Conservation (phyloP, 2,888 invertebrate genomes). For the Molorchus minor region DNA sequence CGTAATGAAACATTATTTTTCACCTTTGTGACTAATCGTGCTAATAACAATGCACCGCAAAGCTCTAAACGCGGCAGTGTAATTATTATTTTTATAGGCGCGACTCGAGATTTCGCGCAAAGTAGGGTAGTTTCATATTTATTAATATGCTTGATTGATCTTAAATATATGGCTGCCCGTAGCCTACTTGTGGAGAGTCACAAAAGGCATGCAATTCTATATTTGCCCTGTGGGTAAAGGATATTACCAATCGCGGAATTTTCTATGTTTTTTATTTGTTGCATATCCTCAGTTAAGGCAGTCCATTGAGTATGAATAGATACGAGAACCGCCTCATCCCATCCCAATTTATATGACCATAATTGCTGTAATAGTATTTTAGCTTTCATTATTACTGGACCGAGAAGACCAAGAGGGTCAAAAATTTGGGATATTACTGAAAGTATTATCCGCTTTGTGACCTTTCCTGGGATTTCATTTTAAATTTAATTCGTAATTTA, state of each 20-base stretch:
- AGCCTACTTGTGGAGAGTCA: too few species aligned
- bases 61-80: too few species aligned
- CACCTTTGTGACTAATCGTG: too few species aligned
- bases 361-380: slow-evolving; percentile 5
- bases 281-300: background rate
- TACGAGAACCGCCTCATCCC: background rate
- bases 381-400: background rate
- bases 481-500: background rate
- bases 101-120: too few species aligned
- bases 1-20: too few species aligned
- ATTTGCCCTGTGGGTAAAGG: background rate
- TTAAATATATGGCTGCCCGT: too few species aligned
- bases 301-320: background rate
- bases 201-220: background rate
- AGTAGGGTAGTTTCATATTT: too few species aligned
- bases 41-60: too few species aligned
- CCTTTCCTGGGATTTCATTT: background rate
- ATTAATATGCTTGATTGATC: too few species aligned
- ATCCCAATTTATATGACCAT: background rate
- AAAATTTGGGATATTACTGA: background rate
- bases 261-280: background rate
- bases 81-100: too few species aligned
- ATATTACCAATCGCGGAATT: background rate
- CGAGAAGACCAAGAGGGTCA: background rate
- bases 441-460: background rate